Percentiles rank a stretch among this genome's conserved stretches.
Conservation (phyloP, 2,888 invertebrate species). For the Athetis lepigone region DNA sequence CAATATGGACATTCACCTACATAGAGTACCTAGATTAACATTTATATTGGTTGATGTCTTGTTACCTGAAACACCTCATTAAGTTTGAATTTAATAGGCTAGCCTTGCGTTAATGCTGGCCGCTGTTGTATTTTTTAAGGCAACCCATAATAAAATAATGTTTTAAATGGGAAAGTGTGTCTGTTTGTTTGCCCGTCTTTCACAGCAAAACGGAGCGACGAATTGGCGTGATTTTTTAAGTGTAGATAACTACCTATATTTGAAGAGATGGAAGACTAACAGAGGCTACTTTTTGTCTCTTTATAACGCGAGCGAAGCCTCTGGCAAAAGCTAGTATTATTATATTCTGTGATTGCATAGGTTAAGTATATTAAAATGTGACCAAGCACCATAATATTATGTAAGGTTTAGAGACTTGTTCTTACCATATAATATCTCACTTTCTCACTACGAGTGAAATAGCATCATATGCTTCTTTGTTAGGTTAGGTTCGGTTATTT, state of each 20-base stretch:
- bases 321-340: no score
- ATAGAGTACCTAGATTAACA: conserved; percentile 32
- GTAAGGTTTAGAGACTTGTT: conserved; percentile 1
- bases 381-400: neutral
- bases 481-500: no score
- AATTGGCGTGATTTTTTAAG: no score
- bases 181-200: no score
- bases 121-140: conserved; percentile 17
- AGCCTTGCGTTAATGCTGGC: conserved; percentile 1
- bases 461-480: neutral
- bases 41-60: conserved; percentile 34
- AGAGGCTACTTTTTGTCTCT: no score
- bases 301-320: no score
- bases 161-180: no score
- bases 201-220: no score
- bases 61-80: conserved; percentile 32
- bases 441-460: neutral
- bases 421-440: neutral
- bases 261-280: no score
- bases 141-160: no score
- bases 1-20: conserved; percentile 41
- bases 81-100: conserved; percentile 30
- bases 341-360: conserved; percentile 16
- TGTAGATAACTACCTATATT: no score
- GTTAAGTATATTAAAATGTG: neutral